These are phyloP conservation scores for Chondrosia reniformis DNA, from an alignment of 37 sponge, comb jelly and placozoan species.

Conservation along the genomic window DNA sequence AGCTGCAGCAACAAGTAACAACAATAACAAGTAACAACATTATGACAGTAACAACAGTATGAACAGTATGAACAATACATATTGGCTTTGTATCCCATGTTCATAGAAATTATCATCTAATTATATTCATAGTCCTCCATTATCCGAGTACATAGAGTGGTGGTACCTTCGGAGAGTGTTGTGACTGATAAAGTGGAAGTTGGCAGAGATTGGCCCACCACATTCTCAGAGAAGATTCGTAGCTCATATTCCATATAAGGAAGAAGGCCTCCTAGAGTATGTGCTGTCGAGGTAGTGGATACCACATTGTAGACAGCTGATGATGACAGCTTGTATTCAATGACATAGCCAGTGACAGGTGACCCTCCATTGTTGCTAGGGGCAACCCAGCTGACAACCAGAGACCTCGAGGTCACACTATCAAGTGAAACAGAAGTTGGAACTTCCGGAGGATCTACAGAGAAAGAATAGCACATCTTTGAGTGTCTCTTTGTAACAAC, in stretches of 20 bases:
- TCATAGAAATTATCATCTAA: too few relatives aligned
- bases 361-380: slow-evolving; percentile 46
- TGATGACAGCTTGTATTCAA: slow-evolving; percentile 34
- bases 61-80: neutral
- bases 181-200: slow-evolving; percentile 11
- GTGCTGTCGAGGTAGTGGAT: neutral
- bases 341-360: slow-evolving; percentile 47
- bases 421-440: slow-evolving; percentile 15
- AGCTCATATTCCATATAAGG: slow-evolving; percentile 55
- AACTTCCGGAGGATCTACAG: slow-evolving; percentile 62
- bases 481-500: too few relatives aligned
- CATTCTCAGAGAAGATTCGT: slow-evolving; percentile 39
- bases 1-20: slow-evolving; percentile 29
- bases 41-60: neutral
- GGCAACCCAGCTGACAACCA: slow-evolving; percentile 43
- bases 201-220: slow-evolving; percentile 34
- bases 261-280: slow-evolving; percentile 9
- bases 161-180: slow-evolving; percentile 39
- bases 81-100: neutral
- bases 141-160: too few relatives aligned
- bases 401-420: slow-evolving; percentile 22
- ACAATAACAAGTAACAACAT: too few relatives aligned
- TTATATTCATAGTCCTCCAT: too few relatives aligned
- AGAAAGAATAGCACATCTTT: neutral
- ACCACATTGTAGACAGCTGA: neutral